Evolutionary conservation across 1,140 invertebrate genomes (phyloP), one percentile per base, ranked within the genome.

Genomic region (Patella vulgata): DNA sequence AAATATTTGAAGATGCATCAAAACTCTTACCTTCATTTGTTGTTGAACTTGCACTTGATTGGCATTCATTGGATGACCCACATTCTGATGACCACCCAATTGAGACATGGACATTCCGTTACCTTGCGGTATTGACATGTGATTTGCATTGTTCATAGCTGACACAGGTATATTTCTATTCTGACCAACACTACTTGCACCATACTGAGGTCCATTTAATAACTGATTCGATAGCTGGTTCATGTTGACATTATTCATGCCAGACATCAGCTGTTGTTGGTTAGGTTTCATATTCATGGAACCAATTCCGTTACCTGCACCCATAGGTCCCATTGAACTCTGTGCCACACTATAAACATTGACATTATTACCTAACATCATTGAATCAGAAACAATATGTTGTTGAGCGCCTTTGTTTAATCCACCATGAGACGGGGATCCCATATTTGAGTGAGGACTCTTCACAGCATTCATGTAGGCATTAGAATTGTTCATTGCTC

Each of bases 171-270:
- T 59, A 30, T 40, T 59, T 48, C 67, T 59, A 85, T 61, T 82
- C 78, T 63, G 66, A 63, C 54, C 61, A 51, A 66, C 63, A 30
- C 65, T 66, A 55, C 64, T 73, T 46, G 71, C 64, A 23, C 73
- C 63, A 59, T 76, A 71, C 27, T 73, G 73, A 53, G 77, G 81
- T 55, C 82, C 82, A 79, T 84, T 84, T 63, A 83, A 78, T 67
- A 80, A 58, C 36, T 74, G 75, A 62, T 63, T 71, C 39, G 71
- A 60, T 36, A 66, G 66, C 52, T 65, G 63, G 14, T 54, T 50
- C 51, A 55, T 40, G 21, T 57, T 60, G 23, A 63, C 40, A 61
- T 56, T 69, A 56, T 52, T 66, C 36, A 64, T 51, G 56, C 31
- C 43, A 28, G 54, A 46, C 47, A 70, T 70, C 56, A 70, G 59